A percentile compares a stretch with the other conserved stretches of the same genome.
These are phyloP conservation scores for Suncus etruscus DNA, from an alignment of 2,113 vertebrate genomes.

Conservation along the genomic window DNA sequence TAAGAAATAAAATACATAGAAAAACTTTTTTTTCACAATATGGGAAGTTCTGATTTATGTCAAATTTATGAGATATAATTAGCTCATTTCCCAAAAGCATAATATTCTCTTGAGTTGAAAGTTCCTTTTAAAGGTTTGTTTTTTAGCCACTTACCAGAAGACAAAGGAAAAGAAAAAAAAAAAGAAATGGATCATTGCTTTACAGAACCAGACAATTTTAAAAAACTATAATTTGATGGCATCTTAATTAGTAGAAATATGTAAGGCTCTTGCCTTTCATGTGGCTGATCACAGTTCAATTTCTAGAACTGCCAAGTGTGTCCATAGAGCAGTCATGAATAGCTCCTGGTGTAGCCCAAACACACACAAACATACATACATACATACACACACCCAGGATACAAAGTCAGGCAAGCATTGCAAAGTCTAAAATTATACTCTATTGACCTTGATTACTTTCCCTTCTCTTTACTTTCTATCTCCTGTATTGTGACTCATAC, in stretches of 20 bases:
- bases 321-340: no score
- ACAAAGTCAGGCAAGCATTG: background rate
- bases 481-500: background rate
- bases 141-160: background rate
- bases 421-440: slow-evolving; percentile 26
- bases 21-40: slow-evolving; percentile 7
- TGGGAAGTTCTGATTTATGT: slow-evolving; percentile 13
- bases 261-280: no score
- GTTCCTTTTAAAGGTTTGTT: background rate
- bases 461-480: background rate
- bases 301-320: no score
- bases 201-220: background rate
- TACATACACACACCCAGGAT: no score
- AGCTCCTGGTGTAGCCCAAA: no score
- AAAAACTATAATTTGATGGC: background rate
- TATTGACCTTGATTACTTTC: background rate
- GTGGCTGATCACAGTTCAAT: no score
- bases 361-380: no score
- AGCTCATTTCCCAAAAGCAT: background rate
- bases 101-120: slow-evolving; percentile 40
- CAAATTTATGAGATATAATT: background rate
- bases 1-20: background rate
- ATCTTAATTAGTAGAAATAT: background rate
- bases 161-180: background rate
- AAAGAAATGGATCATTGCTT: background rate